Base-by-base conservation (phyloP, 2,113 vertebrate species). In the Zosterops pallidus region DNA sequence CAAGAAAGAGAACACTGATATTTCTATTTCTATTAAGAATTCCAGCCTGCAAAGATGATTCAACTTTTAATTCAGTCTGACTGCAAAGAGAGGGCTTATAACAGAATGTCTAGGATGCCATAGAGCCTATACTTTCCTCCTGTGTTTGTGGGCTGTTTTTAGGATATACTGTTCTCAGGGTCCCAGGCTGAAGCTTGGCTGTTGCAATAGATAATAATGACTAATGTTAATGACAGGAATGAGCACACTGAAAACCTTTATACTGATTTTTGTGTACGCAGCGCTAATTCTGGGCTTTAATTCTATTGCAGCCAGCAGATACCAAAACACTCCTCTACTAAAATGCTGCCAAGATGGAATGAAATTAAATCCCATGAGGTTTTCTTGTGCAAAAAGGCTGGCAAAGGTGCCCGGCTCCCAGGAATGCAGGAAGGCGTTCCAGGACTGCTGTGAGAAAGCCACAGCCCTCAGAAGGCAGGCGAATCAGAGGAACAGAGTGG, bases 281-380 rank as follows among this genome's bases (percentile, higher is more conserved):
- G 9, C 15, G 47, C 63, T 95, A 76, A 97, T 41, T 56, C 59
- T 82, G 59, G 23, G 2, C 28, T 94, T 83, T 46, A 19, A 80
- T 78, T 88, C 46, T 41, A 20, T 83, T 94, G 57, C 90, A 98
- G 98, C 90, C 59, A 97, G 82, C 64, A 93, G 57, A 52, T 97
- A 96, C 37, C 91, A 80, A 78, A 47, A 91, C 35, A 24, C 44
- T 17, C 7, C 14, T 16, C 67, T 96, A 39, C 94, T 25, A 22
- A 97, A 88, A 59, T 98, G 98, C 77, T 98, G 95, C 49, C 78
- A 91, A 35, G 96, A 97, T 33, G 96, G 96, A 76, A 97, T 97
- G 96, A 95, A 56, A 88, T 26, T 67, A 77, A 96, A 44, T 63
- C 95, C 85, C 35, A 97, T 97, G 96, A 63, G 12, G 44, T 57